Base-by-base conservation (phyloP, 2,888 invertebrate species). In the Eilema sororculum region DNA sequence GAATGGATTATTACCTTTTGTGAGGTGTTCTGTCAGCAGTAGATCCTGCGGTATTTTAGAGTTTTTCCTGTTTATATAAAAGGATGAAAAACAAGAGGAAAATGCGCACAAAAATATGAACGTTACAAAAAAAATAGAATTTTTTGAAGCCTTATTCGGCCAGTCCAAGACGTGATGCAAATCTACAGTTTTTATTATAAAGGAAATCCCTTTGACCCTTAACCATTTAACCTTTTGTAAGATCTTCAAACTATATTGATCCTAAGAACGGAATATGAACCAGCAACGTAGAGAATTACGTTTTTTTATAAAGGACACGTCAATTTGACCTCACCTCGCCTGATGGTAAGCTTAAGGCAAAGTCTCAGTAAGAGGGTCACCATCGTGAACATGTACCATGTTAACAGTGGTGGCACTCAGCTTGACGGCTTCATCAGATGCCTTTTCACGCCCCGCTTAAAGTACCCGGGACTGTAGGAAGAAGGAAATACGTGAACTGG, bases 1-100 rank as follows among this genome's bases (percentile, higher is more conserved):
- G 20, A 65, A 65, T 61, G 61, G 65, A 41, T 66, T 69, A 37
- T 61, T 37, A 56, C 37, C n/a, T 62, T 52, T 65, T 61, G 16
- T 30, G 56, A 61, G 25, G 61, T 65, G n/a, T 69, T 10, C 62
- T 69, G 22, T 37, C 41, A 24, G 28, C 13, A 65, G 63, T 57
- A 33, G 65, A 65, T 65, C 24, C 16, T 64, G 33, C 28, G 25
- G 30, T 69, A 46, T 64, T 58, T 22, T 63, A 28, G 9, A 30
- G 46, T 9, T 46, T 65, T 67, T 59, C 37, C 28, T 68, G 4
- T 57, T 30, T 13, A 41, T 16, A 28, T 58, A 16, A 24, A 24
- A 16, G 16, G 58, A 16, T 58, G 16, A 22, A 58, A 25, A 12
- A 25, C 25, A 28, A 28, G 16, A 24, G 16, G 25, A 24, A 16